Evolutionary conservation across 2,888 invertebrate species (phyloP), one percentile per base, ranked within the genome.

Genomic region (Nymphalis c-album): DNA sequence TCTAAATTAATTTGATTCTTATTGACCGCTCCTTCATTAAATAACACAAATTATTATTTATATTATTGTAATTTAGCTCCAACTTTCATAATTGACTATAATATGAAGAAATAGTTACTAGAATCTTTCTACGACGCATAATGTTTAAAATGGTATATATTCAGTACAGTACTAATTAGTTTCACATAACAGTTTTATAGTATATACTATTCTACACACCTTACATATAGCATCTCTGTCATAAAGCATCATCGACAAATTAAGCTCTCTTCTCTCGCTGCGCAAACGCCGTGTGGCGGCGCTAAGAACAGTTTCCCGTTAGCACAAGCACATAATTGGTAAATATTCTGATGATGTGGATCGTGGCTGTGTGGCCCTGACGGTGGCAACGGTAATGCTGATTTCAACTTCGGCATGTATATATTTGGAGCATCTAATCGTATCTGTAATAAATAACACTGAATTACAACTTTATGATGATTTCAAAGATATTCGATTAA

Each of bases 271-370:
- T 93, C 92, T 47, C 92, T 81, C 0, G 93, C 95, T 2, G 92
- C 93, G 87, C 98, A 98, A 69, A 95, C 94, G 57, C 96, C 96
- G 80, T 96, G 96, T 0, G 98, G 95, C 6, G 96, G 95, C 2
- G 97, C 97, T 35, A 98, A 93, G 85, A 98, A 98, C 69, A 98
- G 92, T 84, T 96, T 96, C 57, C 98, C 98, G 84, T 96, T 97
- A 47, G 95, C 95, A 86, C 98, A 98, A 74, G 97, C 96, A 90
- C 98, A 98, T 75, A 98, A 91, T 88, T 98, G 98, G 89, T 95
- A 97, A 77, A 97, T 95, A 80, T 95, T 94, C 85, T 95, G 94
- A 82, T 93, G 92, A 66, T 92, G 91, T 0, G 93, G 91, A 76
- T 91, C 94, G 71, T 92, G 93, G 62, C 86, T 72, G 76, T 93